These are phyloP conservation scores for Dysidea cf. avara DNA, from an alignment of 37 sponge, comb jelly and placozoan genomes.

Conservation along the genomic window DNA sequence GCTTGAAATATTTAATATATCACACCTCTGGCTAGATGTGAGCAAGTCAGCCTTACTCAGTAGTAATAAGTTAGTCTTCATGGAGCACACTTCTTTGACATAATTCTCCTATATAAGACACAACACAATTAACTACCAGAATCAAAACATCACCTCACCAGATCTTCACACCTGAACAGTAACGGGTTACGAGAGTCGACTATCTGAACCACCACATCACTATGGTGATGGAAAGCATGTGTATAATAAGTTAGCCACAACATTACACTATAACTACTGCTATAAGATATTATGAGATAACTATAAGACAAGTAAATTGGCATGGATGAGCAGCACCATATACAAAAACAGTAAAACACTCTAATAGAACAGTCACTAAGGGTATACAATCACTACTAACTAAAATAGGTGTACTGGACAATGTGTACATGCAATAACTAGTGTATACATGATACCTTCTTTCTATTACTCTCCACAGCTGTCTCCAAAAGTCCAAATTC, in stretches of 20 bases:
- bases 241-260: no score
- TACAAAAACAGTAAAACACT: no score
- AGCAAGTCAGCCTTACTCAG: conserved; percentile 88
- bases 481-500: conserved; percentile 77
- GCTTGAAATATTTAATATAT: no score
- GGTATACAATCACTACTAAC: no score
- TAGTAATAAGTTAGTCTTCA: conserved; percentile 76
- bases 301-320: no score
- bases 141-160: conserved; percentile 34
- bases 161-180: conserved; percentile 80
- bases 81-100: conserved; percentile 60
- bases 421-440: no score
- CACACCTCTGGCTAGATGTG: conserved; percentile 73
- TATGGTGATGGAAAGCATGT: no score
- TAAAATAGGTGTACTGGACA: no score
- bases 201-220: conserved; percentile 93
- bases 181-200: conserved; percentile 92
- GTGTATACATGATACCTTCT: conserved; percentile 22
- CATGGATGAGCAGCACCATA: no score
- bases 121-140: not conserved
- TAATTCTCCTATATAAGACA: conserved; percentile 65
- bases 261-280: no score
- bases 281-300: no score
- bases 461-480: conserved; percentile 76
- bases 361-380: no score